These are phyloP conservation scores for Campylomormyrus tamandua DNA, from an alignment of 2,113 vertebrate species.

Conservation along the genomic window DNA sequence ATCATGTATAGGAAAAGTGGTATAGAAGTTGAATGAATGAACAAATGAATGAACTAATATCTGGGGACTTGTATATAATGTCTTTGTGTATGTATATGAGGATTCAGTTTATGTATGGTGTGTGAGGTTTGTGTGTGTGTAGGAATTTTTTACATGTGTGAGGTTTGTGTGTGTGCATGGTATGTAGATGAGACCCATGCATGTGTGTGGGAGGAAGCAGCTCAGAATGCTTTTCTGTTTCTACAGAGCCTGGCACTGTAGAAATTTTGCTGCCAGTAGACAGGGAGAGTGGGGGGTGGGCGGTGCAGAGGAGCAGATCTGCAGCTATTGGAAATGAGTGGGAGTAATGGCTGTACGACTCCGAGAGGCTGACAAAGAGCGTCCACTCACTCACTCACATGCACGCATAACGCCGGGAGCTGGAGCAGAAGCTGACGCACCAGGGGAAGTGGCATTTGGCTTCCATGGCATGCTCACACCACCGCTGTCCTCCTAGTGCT, in stretches of 20 bases:
- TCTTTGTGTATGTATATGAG: not conserved
- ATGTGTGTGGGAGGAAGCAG: constrained; percentile 68
- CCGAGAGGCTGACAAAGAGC: constrained; percentile 79
- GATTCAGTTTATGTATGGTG: not conserved
- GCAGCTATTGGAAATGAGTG: constrained; percentile 96
- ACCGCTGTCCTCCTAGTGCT: not conserved
- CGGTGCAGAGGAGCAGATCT: constrained; percentile 64
- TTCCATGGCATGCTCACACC: not conserved
- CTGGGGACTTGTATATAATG: not conserved
- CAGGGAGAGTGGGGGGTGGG: constrained; percentile 21
- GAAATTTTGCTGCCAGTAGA: constrained; percentile 87
- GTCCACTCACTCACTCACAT: constrained; percentile 41
- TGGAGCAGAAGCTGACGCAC: not conserved
- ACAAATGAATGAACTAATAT: not conserved
- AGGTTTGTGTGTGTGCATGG: not conserved
- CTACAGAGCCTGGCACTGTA: constrained; percentile 79
- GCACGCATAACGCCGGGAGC: not conserved
- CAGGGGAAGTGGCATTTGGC: not conserved
- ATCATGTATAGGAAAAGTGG: not conserved
- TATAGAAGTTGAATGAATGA: not conserved
- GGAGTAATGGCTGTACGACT: constrained; percentile 63
- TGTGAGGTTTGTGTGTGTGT: not conserved
- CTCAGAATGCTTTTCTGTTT: constrained; percentile 45
- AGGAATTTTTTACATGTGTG: not conserved
- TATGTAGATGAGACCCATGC: not conserved